These are phyloP conservation scores for Drosophila seguyi DNA, from an alignment of 1,140 invertebrate genomes.

Conservation along the genomic window DNA sequence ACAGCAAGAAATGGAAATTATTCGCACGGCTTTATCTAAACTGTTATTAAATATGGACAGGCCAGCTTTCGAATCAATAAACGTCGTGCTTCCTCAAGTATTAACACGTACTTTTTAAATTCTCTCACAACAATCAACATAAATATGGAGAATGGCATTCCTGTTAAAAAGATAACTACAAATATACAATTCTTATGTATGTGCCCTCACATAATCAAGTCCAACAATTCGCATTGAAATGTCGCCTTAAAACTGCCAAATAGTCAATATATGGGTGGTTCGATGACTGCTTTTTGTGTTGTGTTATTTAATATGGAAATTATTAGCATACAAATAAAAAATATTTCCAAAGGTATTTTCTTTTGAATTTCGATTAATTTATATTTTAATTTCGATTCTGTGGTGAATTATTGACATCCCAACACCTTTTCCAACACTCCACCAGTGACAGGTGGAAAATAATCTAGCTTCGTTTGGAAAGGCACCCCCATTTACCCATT, in stretches of 20 bases:
- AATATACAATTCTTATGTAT: neutral
- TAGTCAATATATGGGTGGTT: neutral
- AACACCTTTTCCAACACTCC: slow-evolving; percentile 47
- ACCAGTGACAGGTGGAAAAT: slow-evolving; percentile 11
- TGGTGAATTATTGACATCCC: neutral
- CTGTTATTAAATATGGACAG: slow-evolving; percentile 33
- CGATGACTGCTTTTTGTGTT: neutral
- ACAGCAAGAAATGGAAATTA: slow-evolving; percentile 26
- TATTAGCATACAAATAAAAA: no score
- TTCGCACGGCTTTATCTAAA: slow-evolving; percentile 9
- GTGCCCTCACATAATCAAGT: neutral
- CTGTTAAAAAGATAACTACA: neutral
- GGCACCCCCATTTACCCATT: slow-evolving; percentile 19
- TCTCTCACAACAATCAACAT: neutral
- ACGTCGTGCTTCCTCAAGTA: neutral
- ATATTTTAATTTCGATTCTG: neutral
- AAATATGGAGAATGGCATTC: neutral
- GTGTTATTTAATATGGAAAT: slow-evolving; percentile 18
- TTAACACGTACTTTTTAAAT: neutral
- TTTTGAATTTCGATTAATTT: no score
- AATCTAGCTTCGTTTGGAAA: slow-evolving; percentile 10
- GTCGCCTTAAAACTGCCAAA: neutral
- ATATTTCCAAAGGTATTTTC: no score
- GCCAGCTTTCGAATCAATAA: slow-evolving; percentile 17
- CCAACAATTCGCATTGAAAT: neutral